These are phyloP conservation scores for Platycercus adscitus DNA, from an alignment of 2,113 vertebrate species.

Conservation along the genomic window DNA sequence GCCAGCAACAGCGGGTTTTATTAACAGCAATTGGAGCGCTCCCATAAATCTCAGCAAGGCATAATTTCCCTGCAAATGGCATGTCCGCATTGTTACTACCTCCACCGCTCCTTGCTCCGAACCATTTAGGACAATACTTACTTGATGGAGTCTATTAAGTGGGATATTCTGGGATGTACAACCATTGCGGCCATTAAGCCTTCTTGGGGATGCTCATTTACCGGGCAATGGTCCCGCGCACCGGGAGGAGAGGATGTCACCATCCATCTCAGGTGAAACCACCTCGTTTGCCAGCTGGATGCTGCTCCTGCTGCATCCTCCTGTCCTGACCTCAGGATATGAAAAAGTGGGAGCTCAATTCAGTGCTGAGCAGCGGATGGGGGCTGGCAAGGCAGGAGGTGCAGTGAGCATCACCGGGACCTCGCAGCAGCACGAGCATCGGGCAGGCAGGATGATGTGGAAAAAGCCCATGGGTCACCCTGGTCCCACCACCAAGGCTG, in stretches of 20 bases:
- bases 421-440: accelerated
- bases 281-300: accelerated
- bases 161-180: constrained; percentile 22
- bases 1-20: constrained; percentile 36
- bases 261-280: accelerated
- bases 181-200: neutral
- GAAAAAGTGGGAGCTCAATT: neutral
- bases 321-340: neutral
- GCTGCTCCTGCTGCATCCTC: accelerated
- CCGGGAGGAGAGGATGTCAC: neutral
- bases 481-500: neutral
- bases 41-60: neutral
- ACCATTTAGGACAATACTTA: constrained; percentile 27
- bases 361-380: accelerated
- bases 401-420: neutral
- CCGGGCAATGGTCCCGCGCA: neutral
- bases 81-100: neutral
- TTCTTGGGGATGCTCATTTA: neutral
- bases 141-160: constrained; percentile 5
- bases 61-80: constrained; percentile 43
- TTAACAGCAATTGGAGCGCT: constrained; percentile 55
- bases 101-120: neutral
- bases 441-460: neutral
- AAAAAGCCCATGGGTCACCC: neutral
- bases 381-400: accelerated